A percentile compares a stretch with the other conserved stretches of the same genome.
Evolutionary conservation across 2,888 invertebrate species (phyloP).

Genomic region (Drosophila limbata): DNA sequence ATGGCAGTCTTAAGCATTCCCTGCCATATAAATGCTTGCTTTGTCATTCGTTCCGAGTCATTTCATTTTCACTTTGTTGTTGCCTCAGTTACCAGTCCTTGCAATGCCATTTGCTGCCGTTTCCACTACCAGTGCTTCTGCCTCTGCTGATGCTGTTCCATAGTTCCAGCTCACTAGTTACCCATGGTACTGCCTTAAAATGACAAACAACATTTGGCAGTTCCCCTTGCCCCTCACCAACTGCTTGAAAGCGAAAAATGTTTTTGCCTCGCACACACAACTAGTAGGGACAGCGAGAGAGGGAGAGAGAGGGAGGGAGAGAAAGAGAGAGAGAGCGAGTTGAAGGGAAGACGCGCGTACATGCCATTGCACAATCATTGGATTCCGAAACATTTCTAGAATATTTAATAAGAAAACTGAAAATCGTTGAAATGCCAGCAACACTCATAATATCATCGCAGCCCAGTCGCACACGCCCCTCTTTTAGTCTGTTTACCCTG

Average conservation of each 20-base stretch:
- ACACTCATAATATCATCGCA: conserved; percentile 75
- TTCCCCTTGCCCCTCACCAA: conserved; percentile 34
- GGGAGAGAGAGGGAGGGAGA: not conserved
- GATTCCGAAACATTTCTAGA: conserved; percentile 82
- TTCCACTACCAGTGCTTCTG: conserved; percentile 20
- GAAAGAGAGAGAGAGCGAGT: not conserved
- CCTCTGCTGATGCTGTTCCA: conserved; percentile 49
- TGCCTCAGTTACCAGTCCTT: conserved; percentile 59
- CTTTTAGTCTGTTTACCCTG: conserved; percentile 17
- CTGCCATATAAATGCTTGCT: conserved; percentile 77
- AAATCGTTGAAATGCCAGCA: conserved; percentile 82
- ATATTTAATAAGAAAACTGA: conserved; percentile 83
- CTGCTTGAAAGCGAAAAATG: conserved; percentile 72
- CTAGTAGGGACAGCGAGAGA: not conserved
- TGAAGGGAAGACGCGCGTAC: conserved; percentile 64
- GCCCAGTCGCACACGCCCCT: conserved; percentile 31
- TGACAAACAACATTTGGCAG: conserved; percentile 79
- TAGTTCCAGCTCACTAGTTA: conserved; percentile 81
- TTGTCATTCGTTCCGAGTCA: conserved; percentile 81
- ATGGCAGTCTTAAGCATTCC: conserved; percentile 42
- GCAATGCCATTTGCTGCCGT: conserved; percentile 70
- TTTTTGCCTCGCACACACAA: conserved; percentile 42
- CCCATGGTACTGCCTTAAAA: conserved; percentile 76
- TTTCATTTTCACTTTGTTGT: conserved; percentile 82
- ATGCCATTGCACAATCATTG: conserved; percentile 82